Base-by-base conservation (phyloP, 1,140 invertebrate species). In the Anastrepha ludens region DNA sequence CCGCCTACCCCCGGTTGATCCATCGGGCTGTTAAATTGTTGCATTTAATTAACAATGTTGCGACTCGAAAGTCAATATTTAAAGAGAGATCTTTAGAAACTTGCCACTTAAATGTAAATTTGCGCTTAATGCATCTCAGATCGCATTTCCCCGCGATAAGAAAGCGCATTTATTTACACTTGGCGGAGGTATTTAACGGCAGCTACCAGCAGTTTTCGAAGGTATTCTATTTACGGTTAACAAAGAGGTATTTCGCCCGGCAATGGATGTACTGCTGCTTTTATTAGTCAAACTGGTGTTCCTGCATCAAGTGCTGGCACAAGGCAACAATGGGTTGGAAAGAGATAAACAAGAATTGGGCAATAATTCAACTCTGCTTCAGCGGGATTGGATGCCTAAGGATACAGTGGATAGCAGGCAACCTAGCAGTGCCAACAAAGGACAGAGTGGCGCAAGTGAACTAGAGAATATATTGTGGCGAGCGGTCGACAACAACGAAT, bases 41-140 rank as follows among this genome's bases (percentile, higher is more conserved):
- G 39, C 44, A 47, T 74, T 74, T 74, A 74, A 74, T 74, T 47
- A 74, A 8, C 67, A 70, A 70, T 15, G 39, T 44, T 74, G 17
- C 67, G 39, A 17, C 3, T 47, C 3, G 7, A 74, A 41, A 17
- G 41, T 74, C 13, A 74, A 74, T 74, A 74, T 74, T 74, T 74
- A 39, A 9, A 6, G 15, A 47, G 50, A 8, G 50, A 11, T 47
- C 41, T 74, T 74, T 44, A 74, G 67, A n/a, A 47, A 74, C 41
- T 44, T 47, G 41, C 67, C 39, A 74, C 5, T 15, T 6, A 74
- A 74, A 41, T 70, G 29, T 70, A 13, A 62, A 11, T n/a, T 7
- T 44, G 67, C 39, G 39, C 13, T 44, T 62, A 62, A 47, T 47
- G 5, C 41, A 74, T 41, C 39, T 15, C 7, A 47, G 41, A 44